Evolutionary conservation across 2,888 invertebrate species (phyloP).

Genomic region (Tetragonisca angustula): DNA sequence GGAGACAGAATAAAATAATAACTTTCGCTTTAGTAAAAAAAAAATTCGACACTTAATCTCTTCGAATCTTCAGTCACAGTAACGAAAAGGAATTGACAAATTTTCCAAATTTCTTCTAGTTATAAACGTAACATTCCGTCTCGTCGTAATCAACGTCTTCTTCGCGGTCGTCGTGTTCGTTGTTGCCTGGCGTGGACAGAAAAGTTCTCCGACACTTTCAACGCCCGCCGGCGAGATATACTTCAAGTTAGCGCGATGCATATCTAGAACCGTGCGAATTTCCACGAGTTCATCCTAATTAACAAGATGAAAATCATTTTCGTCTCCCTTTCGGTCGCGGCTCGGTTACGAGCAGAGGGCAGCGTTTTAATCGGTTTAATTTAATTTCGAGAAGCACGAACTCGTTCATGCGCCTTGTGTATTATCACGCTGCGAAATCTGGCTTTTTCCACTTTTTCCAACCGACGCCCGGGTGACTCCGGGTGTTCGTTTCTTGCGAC

Average conservation of each 20-base stretch:
- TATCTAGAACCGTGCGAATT: slow-evolving; percentile 30
- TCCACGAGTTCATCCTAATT: slow-evolving; percentile 47
- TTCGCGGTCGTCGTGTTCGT: background rate
- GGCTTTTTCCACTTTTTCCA: slow-evolving; percentile 14
- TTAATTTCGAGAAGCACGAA: slow-evolving; percentile 24
- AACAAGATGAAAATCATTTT: slow-evolving; percentile 47
- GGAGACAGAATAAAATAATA: background rate
- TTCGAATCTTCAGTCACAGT: background rate
- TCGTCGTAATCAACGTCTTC: background rate
- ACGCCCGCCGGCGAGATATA: slow-evolving; percentile 11
- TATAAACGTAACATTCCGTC: slow-evolving; percentile 12
- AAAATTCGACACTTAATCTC: background rate
- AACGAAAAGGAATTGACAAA: background rate
- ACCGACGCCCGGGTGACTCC: background rate
- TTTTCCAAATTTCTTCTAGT: background rate
- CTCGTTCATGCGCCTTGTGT: slow-evolving; percentile 24
- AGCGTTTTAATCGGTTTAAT: slow-evolving; percentile 51
- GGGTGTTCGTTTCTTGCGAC: slow-evolving; percentile 44
- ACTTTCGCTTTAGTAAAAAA: background rate
- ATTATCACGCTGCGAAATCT: slow-evolving; percentile 50
- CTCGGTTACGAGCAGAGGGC: background rate
- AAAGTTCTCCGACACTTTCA: slow-evolving; percentile 35
- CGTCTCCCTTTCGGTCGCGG: slow-evolving; percentile 21
- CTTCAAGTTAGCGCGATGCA: slow-evolving; percentile 26
- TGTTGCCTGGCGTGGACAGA: background rate